These are phyloP conservation scores for Pristionchus arcanus DNA, from an alignment of 2,888 invertebrate genomes.

Conservation along the genomic window DNA sequence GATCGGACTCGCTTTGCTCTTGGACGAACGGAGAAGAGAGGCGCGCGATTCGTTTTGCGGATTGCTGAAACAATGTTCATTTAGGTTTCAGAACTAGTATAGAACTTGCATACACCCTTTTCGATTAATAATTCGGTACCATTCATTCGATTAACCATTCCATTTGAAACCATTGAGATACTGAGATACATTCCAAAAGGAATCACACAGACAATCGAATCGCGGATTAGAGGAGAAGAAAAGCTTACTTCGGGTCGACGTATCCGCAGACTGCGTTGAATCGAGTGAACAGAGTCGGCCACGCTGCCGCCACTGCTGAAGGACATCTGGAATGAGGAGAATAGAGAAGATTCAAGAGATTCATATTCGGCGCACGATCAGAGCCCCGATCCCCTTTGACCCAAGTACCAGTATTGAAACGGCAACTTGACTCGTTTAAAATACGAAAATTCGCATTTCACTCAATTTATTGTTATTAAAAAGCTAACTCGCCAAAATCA, in stretches of 20 bases:
- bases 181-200: no score
- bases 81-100: not conserved
- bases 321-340: slow-evolving; percentile 60
- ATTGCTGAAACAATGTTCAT: slow-evolving; percentile 82
- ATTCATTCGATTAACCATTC: no score
- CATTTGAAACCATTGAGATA: no score
- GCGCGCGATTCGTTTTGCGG: slow-evolving; percentile 97
- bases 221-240: not conserved
- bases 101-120: no score
- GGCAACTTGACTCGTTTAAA: no score
- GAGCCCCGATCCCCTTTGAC: no score
- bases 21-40: slow-evolving; percentile 88
- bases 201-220: not conserved
- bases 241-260: slow-evolving; percentile 86
- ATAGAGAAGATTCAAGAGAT: not conserved
- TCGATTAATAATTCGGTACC: not conserved
- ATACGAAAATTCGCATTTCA: no score
- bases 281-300: slow-evolving; percentile 94
- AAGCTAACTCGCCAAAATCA: no score
- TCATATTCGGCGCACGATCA: no score
- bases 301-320: slow-evolving; percentile 89
- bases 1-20: slow-evolving; percentile 75
- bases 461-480: no score
- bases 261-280: slow-evolving; percentile 93
- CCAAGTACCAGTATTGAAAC: no score